Evolutionary conservation across 2,888 invertebrate species (phyloP).

Genomic region (Hyposoter dolosus): DNA sequence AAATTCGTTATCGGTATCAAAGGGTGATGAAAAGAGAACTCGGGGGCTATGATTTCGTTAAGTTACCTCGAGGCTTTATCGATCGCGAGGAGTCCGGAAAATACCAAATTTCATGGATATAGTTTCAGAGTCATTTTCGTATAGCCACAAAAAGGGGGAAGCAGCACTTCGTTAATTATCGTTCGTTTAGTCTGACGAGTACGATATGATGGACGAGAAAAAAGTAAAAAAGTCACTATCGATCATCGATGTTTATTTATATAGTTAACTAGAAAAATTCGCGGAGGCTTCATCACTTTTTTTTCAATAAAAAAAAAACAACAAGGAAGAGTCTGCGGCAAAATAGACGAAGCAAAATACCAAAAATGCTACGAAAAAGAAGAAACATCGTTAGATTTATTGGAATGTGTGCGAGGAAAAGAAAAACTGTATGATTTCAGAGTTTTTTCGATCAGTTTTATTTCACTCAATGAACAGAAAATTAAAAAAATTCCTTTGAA

Average conservation of each 20-base stretch:
- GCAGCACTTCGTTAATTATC: not conserved
- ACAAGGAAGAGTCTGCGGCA: not conserved
- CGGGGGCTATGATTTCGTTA: constrained; percentile 30
- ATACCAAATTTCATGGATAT: constrained; percentile 3
- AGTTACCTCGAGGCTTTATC: constrained; percentile 6
- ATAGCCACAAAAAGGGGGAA: not conserved
- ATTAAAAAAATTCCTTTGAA: no score
- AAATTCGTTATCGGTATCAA: constrained; percentile 44
- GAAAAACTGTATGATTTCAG: no score
- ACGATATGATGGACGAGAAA: not conserved
- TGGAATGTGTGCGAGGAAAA: no score
- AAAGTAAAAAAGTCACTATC: not conserved
- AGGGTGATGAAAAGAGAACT: constrained; percentile 39
- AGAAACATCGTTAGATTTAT: not conserved
- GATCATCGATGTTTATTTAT: not conserved
- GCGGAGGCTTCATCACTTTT: not conserved
- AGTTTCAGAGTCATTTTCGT: not conserved
- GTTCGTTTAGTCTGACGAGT: not conserved
- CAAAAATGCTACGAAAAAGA: not conserved
- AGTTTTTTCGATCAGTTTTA: no score
- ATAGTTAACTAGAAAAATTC: not conserved
- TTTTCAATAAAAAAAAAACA: not conserved
- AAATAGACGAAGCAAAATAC: not conserved
- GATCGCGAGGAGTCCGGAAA: not conserved
- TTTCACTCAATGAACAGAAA: no score